Conservation (phyloP, 1,140 invertebrate genomes). For the Aphelenchoides avenae region DNA sequence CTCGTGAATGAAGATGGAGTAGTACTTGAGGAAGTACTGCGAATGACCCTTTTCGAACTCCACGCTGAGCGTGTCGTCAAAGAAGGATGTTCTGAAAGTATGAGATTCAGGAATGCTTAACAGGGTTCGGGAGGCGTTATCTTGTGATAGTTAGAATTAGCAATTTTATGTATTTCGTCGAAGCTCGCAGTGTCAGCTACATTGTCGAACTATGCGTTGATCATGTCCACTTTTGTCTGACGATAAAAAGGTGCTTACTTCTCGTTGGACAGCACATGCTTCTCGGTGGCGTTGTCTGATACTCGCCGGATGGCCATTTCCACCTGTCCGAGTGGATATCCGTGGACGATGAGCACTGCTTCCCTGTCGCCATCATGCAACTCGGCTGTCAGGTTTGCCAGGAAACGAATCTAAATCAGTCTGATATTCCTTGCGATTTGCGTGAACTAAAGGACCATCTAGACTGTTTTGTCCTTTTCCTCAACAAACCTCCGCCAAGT, state of each 20-base stretch:
- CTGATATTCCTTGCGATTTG: no score
- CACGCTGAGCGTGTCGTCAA: slow-evolving; percentile 39
- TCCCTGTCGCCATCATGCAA: slow-evolving; percentile 16
- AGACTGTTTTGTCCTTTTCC: background rate
- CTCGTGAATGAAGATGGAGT: slow-evolving; percentile 30
- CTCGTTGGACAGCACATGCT: slow-evolving; percentile 3
- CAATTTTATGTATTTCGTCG: background rate
- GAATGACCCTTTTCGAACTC: slow-evolving; percentile 34
- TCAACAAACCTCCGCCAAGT: slow-evolving; percentile 13
- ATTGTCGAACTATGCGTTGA: background rate
- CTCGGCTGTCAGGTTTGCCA: slow-evolving; percentile 22
- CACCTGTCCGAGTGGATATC: slow-evolving; percentile 36
- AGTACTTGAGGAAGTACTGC: slow-evolving; percentile 45
- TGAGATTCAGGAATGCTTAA: slow-evolving; percentile 8
- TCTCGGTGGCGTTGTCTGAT: slow-evolving; percentile 33
- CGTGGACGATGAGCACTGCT: slow-evolving; percentile 27
- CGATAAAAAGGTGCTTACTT: slow-evolving; percentile 14
- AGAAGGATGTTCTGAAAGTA: slow-evolving; percentile 22
- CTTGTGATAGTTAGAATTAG: slow-evolving; percentile 2
- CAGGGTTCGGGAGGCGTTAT: background rate
- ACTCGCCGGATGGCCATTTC: slow-evolving; percentile 23
- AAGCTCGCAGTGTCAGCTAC: background rate
- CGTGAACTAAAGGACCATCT: background rate
- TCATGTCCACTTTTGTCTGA: slow-evolving; percentile 11
- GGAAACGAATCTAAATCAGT: slow-evolving; percentile 22